These are phyloP conservation scores for Hipparchia sbordonii DNA, from an alignment of 2,888 invertebrate species.

Conservation along the genomic window DNA sequence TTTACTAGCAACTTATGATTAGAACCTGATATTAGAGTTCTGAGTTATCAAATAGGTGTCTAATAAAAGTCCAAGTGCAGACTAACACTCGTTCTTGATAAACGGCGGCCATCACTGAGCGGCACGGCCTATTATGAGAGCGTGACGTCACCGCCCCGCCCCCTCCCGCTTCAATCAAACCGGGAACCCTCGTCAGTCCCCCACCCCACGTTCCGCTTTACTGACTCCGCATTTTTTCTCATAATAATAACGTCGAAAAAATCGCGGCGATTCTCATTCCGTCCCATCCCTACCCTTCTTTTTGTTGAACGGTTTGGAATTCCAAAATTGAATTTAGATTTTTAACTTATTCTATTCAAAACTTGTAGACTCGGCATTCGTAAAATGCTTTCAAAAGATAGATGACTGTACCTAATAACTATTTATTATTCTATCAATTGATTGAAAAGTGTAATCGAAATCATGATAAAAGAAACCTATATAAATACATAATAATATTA, in stretches of 20 bases:
- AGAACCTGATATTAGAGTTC: background rate
- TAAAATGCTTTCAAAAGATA: too few relatives aligned
- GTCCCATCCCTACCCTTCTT: constrained; percentile 74
- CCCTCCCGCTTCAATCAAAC: constrained; percentile 80
- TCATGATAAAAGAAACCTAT: too few relatives aligned
- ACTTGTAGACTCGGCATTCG: background rate
- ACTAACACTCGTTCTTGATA: constrained; percentile 72
- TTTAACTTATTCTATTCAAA: constrained; percentile 9
- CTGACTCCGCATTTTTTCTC: constrained; percentile 82
- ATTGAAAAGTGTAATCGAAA: too few relatives aligned
- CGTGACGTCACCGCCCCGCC: constrained; percentile 83
- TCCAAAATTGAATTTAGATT: constrained; percentile 62
- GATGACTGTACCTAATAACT: too few relatives aligned
- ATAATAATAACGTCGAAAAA: constrained; percentile 83
- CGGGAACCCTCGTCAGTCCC: constrained; percentile 81
- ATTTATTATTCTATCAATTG: too few relatives aligned
- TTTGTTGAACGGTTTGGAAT: constrained; percentile 59
- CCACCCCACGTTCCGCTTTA: constrained; percentile 81
- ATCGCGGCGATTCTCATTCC: constrained; percentile 71
- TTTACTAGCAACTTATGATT: background rate
- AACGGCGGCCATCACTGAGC: constrained; percentile 82
- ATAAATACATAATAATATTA: too few relatives aligned
- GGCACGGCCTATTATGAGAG: constrained; percentile 81
- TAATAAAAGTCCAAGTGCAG: constrained; percentile 70
- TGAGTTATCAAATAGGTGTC: constrained; percentile 41